Evolutionary conservation across 23 tunicate species (phyloP).

Genomic region (Halocynthia aurantium): DNA sequence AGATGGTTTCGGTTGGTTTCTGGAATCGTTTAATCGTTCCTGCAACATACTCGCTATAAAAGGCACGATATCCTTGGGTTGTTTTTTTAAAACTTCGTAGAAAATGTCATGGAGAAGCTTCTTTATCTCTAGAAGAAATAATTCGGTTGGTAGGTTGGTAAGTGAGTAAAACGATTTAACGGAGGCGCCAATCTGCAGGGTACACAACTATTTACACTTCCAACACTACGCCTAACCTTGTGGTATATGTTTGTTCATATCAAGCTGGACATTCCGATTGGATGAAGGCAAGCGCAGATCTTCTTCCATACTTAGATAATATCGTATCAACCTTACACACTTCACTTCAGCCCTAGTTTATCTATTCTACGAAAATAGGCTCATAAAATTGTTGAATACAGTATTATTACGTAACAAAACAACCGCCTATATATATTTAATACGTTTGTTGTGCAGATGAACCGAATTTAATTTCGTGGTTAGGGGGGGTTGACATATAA

Average conservation of each 20-base stretch:
- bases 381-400: no score
- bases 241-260: conserved; percentile 31
- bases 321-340: not conserved
- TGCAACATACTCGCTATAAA: conserved; percentile 36
- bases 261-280: conserved; percentile 3
- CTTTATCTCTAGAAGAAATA: conserved; percentile 18
- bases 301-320: conserved; percentile 10
- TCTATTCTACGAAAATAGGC: no score
- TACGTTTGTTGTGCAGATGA: no score
- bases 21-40: conserved; percentile 20
- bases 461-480: no score
- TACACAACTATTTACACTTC: not conserved
- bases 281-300: conserved; percentile 28
- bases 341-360: no score
- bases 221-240: conserved; percentile 1
- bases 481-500: no score
- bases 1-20: not conserved
- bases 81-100: conserved; percentile 42
- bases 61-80: conserved; percentile 39
- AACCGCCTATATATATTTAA: no score
- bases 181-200: no score
- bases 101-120: conserved; percentile 45
- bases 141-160: no score
- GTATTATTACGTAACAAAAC: no score
- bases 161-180: no score